Conservation (phyloP, 2,888 invertebrate species). For the Vesta saturnalis region DNA sequence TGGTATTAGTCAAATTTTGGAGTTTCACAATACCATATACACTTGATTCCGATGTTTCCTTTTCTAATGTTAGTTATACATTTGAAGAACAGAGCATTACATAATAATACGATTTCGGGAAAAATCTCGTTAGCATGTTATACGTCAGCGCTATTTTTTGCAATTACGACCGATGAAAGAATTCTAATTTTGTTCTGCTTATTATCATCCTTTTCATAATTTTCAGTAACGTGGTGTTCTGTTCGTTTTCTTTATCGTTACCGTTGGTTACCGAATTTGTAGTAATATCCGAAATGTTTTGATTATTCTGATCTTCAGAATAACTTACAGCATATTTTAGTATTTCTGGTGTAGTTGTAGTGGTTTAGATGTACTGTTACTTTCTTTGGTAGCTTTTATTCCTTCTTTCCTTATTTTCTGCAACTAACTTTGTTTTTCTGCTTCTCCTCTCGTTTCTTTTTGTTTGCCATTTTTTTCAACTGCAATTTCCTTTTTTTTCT, state of each 20-base stretch:
- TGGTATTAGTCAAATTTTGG: too few relatives aligned
- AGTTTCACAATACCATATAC: neutral
- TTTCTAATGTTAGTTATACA: neutral
- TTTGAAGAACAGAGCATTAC: neutral
- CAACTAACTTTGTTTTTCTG: too few relatives aligned
- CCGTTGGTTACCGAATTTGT: neutral
- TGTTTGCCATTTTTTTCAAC: too few relatives aligned
- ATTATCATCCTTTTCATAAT: neutral
- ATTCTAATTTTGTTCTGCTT: neutral
- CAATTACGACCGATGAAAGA: neutral
- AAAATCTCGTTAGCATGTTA: too few relatives aligned
- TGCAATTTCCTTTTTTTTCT: too few relatives aligned
- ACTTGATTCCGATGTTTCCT: neutral
- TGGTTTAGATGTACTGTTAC: neutral
- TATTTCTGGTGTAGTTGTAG: neutral
- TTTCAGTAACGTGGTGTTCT: neutral
- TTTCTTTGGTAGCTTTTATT: neutral
- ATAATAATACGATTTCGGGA: too few relatives aligned
- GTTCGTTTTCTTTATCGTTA: too few relatives aligned
- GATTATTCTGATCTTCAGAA: neutral
- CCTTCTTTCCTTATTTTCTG: neutral
- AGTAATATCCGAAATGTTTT: neutral
- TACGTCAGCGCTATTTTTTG: neutral
- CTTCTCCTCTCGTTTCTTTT: too few relatives aligned
- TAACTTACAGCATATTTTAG: neutral